Evolutionary conservation across 2,113 vertebrate genomes (phyloP), one percentile per base, ranked within the genome.

Genomic region (Cyanocitta stelleri): DNA sequence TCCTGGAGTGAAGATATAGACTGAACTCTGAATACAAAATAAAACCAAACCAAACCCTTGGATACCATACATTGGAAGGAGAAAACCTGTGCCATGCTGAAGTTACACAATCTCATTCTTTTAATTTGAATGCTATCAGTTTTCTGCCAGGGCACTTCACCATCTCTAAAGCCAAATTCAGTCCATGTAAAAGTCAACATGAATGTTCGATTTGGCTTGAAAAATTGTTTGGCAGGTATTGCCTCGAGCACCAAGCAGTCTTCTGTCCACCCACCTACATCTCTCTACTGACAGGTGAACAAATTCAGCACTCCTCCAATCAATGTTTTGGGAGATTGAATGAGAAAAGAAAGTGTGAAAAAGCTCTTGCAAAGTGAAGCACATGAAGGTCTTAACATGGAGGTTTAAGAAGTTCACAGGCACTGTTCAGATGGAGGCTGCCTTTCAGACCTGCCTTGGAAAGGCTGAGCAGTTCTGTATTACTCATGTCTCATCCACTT

Each of bases 271-370:
- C 77, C 74, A 55, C 67, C 62, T 69, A 51, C 39, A 79, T 23
- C 58, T 94, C 78, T 91, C 63, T 74, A 17, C 55, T 90, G 91
- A 90, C 85, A 93, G 91, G 59, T 90, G 48, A 94, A 35, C 74
- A 90, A 80, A 96, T 83, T 51, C 87, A 93, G 75, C 63, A 43
- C 78, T 80, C 66, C 66, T 20, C 17, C 11, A 2, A 43, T 59
- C 54, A 79, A 51, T 77, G 66, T 86, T 96, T 91, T 39, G 48
- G 54, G 55, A 89, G 35, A 35, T 24, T 74, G 55, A 27, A 16
- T 29, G 55, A 54, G 72, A 55, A 87, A 78, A 85, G 37, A 82
- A 87, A 87, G 29, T 32, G 26, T 79, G n/a, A 73, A 67, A 93
- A 73, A 76, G 32, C 29, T 79, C 54, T 55, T 91, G n/a, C 21